These are phyloP conservation scores for Neopipo cinnamomea DNA, from an alignment of 2,113 vertebrate genomes.

Conservation along the genomic window DNA sequence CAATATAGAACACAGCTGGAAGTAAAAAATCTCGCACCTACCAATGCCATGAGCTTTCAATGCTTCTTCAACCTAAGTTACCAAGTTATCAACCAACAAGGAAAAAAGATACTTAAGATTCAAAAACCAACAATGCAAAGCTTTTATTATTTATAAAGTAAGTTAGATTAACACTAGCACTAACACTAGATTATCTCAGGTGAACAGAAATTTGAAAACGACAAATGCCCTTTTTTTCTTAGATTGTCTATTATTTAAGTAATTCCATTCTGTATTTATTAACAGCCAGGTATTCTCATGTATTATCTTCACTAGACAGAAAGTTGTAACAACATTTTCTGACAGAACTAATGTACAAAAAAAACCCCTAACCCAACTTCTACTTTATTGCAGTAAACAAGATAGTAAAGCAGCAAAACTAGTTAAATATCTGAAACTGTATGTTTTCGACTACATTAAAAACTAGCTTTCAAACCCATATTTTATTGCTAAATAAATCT, in stretches of 20 bases:
- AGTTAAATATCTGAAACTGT: neutral
- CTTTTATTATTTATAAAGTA: neutral
- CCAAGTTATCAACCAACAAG: neutral
- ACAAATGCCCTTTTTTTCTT: neutral
- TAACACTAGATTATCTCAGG: neutral
- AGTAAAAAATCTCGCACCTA: conserved; percentile 4
- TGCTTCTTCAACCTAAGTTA: conserved; percentile 51
- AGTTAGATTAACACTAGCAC: neutral
- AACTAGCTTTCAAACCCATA: neutral
- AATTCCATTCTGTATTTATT: neutral
- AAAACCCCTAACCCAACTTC: neutral
- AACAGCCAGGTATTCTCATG: neutral
- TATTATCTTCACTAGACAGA: neutral
- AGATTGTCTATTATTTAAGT: neutral
- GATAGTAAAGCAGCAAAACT: neutral
- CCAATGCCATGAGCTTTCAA: conserved; percentile 45
- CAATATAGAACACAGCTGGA: neutral
- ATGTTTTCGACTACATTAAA: neutral
- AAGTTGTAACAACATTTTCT: neutral
- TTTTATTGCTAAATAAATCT: neutral
- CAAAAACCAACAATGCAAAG: neutral
- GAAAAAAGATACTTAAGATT: neutral
- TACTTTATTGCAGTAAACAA: neutral
- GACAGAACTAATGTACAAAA: neutral
- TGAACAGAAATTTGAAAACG: neutral